phyloP scores from a whole-genome alignment of 2,797 vertebrate genomes.

The Phyllotis vaccarum region DNA sequence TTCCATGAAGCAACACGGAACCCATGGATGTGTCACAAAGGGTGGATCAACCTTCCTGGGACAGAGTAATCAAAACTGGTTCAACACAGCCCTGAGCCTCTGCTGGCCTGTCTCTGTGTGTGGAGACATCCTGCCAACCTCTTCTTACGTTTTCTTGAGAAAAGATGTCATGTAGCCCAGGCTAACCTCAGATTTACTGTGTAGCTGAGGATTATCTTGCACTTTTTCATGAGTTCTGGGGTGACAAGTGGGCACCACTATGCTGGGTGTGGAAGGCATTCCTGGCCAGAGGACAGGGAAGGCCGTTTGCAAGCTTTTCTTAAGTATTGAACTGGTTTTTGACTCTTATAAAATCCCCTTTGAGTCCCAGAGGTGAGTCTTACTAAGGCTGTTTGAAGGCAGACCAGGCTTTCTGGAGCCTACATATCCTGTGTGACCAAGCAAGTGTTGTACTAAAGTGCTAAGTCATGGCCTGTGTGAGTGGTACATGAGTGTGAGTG shows the following conservation, averaged over 20 bases:
- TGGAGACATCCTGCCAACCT: background rate
- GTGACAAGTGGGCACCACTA: background rate
- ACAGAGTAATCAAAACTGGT: background rate
- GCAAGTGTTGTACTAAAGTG: background rate
- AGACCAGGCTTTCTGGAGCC: background rate
- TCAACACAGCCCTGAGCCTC: background rate
- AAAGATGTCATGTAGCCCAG: background rate
- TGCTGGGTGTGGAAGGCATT: background rate
- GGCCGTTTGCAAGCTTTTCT: background rate
- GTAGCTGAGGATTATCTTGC: background rate
- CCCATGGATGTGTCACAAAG: background rate
- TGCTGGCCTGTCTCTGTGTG: background rate
- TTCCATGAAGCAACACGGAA: background rate
- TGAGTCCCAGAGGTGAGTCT: background rate
- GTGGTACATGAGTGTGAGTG: background rate
- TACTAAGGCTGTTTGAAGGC: background rate
- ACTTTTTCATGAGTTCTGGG: background rate
- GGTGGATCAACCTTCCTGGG: background rate
- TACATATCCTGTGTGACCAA: background rate
- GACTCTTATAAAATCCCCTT: background rate
- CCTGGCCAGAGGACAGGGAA: background rate
- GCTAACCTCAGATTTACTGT: background rate
- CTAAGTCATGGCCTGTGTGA: background rate
- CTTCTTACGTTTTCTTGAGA: background rate
- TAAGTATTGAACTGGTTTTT: background rate